Evolutionary conservation across 1,140 invertebrate species (phyloP).

Genomic region (Proctacanthus coquilletti): DNA sequence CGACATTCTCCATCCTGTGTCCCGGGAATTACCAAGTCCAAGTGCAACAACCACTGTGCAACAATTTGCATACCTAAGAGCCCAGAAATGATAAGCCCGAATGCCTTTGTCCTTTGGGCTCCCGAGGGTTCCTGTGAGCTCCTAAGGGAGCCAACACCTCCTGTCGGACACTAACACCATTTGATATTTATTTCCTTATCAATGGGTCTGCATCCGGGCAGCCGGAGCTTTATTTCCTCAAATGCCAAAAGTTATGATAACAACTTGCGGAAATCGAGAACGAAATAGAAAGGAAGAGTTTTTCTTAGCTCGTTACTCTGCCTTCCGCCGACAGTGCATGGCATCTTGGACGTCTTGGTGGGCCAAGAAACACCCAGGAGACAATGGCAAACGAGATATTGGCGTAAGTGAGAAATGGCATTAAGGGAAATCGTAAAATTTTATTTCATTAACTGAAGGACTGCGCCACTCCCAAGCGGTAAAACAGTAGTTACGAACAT

Average conservation of each 20-base stretch:
- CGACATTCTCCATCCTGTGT: background rate
- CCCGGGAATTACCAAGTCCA: background rate
- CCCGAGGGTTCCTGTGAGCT: background rate
- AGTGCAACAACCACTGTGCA: background rate
- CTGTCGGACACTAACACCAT: background rate
- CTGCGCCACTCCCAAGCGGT: background rate
- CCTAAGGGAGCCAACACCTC: background rate
- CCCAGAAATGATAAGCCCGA: background rate
- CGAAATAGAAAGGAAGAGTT: background rate
- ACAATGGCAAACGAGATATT: background rate
- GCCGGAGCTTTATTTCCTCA: background rate
- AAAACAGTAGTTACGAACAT: too few relatives aligned
- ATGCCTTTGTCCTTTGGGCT: background rate
- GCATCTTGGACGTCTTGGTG: background rate
- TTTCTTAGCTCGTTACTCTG: background rate
- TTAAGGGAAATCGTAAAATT: slow-evolving; percentile 1
- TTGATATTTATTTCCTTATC: background rate
- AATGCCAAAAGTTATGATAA: background rate
- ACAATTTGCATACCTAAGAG: background rate
- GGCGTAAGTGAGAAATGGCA: background rate
- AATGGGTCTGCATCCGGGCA: background rate
- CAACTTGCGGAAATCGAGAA: slow-evolving; percentile 1
- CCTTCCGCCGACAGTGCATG: background rate
- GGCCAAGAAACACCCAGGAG: background rate
- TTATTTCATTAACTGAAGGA: slow-evolving; percentile 1